Base-by-base conservation (phyloP, 64 coral and sea anemone genomes). In the Astreopora myriophthalma region DNA sequence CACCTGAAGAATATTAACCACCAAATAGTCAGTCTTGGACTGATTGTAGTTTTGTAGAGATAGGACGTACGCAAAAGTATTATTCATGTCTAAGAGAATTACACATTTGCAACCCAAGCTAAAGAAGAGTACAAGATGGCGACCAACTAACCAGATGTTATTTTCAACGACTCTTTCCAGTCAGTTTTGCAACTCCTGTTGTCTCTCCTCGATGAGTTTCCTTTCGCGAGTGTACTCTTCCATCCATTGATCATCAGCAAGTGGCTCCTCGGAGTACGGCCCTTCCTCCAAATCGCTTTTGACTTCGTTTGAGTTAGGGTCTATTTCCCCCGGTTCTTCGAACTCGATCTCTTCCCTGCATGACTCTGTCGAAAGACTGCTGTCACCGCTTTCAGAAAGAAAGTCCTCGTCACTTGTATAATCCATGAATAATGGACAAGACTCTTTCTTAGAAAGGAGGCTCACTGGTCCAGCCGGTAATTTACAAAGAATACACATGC, bases 181-280 rank as follows among this genome's bases (percentile, higher is more conserved):
- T 25, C n/a, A 30, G 33, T 82, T 62, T 30, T 82, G 78, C 27
- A 82, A 62, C 60, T 82, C 44, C 31, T 80, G 26, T 20, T 82
- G 22, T 33, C 78, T 82, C 34, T 62, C 52, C 22, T 82, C 78
- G 1, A 62, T 82, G 3, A 16, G 0, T 82, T 52, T 36, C 35
- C 49, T 60, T 60, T 62, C 49, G 28, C 22, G 28, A 20, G 48
- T 60, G 34, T 82, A 82, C 19, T 82, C 78, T 60, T 52, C 22
- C 19, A 80, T 31, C 8, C 76, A 57, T 57, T 80, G 39, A 30
- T 80, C 48, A 13, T 80, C 42, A 1, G 46, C 76, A 30, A 80
- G 55, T 17, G 48, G 48, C 76, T 80, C n/a, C 23, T 57, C 55
- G 3, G 6, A 57, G 33, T 80, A 80, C 30, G 76, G 76, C 3